Conservation (phyloP, 1,140 invertebrate genomes). For the Drosophila prosaltans region DNA sequence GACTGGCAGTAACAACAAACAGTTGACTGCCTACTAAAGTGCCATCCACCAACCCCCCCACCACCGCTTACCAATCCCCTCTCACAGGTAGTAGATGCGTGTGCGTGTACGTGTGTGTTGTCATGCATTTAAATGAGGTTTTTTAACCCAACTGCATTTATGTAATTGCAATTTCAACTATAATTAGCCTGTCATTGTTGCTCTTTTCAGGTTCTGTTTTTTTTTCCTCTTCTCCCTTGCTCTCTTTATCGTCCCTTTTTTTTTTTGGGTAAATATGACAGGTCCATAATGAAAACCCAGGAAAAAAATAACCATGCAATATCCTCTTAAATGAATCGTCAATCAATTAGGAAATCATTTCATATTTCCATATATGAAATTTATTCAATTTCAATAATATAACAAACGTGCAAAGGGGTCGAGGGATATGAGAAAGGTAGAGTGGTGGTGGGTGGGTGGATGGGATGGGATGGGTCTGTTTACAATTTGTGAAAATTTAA, state of each 20-base stretch:
- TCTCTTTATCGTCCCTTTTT: neutral
- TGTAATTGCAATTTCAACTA: constrained; percentile 49
- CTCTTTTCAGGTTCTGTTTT: neutral
- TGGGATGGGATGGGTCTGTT: neutral
- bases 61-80: neutral
- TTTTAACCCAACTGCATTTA: constrained; percentile 48
- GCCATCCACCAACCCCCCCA: neutral
- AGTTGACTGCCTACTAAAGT: constrained; percentile 30
- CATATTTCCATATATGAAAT: neutral
- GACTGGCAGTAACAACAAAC: constrained; percentile 18
- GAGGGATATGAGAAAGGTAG: too few species aligned
- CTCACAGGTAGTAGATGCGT: constrained; percentile 11
- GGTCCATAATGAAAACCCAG: neutral
- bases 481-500: too few species aligned
- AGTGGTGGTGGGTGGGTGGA: neutral
- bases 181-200: constrained; percentile 53
- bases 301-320: neutral
- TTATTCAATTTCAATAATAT: neutral
- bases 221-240: too few species aligned
- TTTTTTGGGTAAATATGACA: neutral
- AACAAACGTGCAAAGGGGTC: neutral
- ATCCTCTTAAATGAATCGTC: neutral
- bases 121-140: constrained; percentile 67
- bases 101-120: constrained; percentile 1
- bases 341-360: neutral